Base-by-base conservation (phyloP, 2,888 invertebrate species). In the Serripes groenlandicus region DNA sequence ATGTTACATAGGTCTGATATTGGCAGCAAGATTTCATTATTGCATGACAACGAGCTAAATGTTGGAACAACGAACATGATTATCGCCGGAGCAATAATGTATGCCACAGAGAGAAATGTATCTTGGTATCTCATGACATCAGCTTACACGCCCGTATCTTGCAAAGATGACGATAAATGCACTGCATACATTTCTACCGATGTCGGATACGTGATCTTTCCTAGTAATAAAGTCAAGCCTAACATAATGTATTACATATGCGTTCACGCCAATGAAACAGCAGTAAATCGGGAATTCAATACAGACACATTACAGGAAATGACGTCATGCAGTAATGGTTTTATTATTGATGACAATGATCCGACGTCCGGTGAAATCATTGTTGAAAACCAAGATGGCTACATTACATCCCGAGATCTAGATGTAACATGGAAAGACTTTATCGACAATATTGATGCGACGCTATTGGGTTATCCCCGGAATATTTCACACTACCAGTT, bases 71-170 rank as follows among this genome's bases (percentile, higher is more conserved):
- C 66, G 1, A 30, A 60, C 15, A 34, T 74, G 18, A 21, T 7
- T 2, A 35, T 80, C 5, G 78, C 60, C 21, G 83, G 80, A 26
- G 71, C 66, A 15, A 30, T 84, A 1, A n/a, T 72, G 4, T 60
- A 84, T 37, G 71, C 58, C 28, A 68, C 58, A 7, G 80, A 71
- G 15, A 70, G 80, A 60, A 71, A 74, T n/a, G 66, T 81, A 15
- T 74, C 58, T 0, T 84, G 83, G 83, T 84, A 71, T 49, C 75
- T 84, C 15, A 78, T 75, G 80, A 69, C 11, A 26, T 32, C 49
- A 23, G 54, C 37, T 7, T n/a, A 54, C 7, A 42, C 75, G 23
- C 78, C 83, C 34, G 26, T n/a, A 1, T 32, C 49, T 0, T 84
- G 83, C 32, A 34, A 35, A 21, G 21, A 4, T 42, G 62, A 77